Conservation (phyloP, 2,113 vertebrate species). For the Ophthalmolycus amberensis region DNA sequence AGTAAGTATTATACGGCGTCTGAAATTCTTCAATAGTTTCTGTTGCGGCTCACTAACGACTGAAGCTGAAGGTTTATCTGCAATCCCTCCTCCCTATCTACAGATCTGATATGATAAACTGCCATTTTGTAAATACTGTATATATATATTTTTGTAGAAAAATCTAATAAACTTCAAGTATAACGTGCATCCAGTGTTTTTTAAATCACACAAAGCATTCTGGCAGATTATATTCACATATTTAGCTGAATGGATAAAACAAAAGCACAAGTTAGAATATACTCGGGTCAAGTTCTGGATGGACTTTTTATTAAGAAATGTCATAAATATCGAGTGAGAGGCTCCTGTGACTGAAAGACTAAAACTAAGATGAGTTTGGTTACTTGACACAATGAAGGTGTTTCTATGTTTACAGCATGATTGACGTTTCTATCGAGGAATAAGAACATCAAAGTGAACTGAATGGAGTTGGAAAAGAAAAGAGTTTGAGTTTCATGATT, state of each 20-base stretch:
- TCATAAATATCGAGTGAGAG: conserved; percentile 4
- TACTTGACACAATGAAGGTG: neutral
- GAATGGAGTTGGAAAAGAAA: neutral
- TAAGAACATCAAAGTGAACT: neutral
- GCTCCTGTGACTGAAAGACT: conserved; percentile 8
- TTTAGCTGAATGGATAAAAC: neutral
- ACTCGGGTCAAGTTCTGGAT: neutral
- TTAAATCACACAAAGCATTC: neutral
- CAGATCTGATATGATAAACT: conserved; percentile 70
- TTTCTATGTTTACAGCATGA: neutral
- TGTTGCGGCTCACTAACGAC: conserved; percentile 76
- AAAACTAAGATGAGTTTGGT: neutral
- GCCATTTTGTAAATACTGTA: conserved; percentile 80
- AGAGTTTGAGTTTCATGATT: neutral
- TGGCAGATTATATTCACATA: neutral
- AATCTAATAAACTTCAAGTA: conserved; percentile 70
- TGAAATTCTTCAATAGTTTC: conserved; percentile 72
- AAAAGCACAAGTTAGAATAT: neutral
- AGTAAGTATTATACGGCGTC: conserved; percentile 78
- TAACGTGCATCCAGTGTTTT: neutral
- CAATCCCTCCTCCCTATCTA: conserved; percentile 38
- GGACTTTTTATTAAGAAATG: conserved; percentile 40
- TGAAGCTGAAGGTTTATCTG: conserved; percentile 69
- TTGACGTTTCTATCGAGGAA: neutral
- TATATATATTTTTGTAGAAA: conserved; percentile 58